phyloP scores from a whole-genome alignment of 2,888 invertebrate species.

The Pollenia griseotomentosa region DNA sequence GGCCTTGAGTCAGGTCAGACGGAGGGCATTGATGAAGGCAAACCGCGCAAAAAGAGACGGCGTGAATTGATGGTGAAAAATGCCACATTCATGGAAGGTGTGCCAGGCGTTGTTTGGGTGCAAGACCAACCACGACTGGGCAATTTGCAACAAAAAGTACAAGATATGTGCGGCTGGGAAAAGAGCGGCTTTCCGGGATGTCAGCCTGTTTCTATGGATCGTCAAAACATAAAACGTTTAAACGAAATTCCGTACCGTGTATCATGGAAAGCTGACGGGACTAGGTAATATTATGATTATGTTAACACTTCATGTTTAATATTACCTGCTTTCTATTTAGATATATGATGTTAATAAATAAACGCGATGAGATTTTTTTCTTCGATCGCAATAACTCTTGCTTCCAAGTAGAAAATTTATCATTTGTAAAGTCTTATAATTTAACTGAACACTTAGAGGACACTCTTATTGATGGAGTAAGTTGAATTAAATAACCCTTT shows the following conservation, averaged over 20 bases:
- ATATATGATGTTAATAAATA: constrained; percentile 98
- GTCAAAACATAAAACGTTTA: constrained; percentile 90
- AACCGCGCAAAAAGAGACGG: constrained; percentile 84
- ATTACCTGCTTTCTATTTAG: constrained; percentile 80
- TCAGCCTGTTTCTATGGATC: constrained; percentile 98
- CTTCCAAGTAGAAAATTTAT: constrained; percentile 92
- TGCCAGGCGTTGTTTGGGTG: constrained; percentile 91
- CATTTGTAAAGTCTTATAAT: constrained; percentile 92
- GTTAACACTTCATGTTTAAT: not conserved
- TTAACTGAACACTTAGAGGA: constrained; percentile 89
- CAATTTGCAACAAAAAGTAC: constrained; percentile 90
- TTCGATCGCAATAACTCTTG: constrained; percentile 97
- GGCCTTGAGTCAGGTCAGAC: constrained; percentile 19
- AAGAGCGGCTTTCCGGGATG: constrained; percentile 95
- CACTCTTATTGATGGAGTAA: constrained; percentile 96
- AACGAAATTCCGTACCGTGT: constrained; percentile 94
- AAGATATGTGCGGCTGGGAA: constrained; percentile 92
- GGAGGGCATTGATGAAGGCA: constrained; percentile 55
- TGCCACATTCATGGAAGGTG: constrained; percentile 93
- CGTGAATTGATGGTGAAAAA: constrained; percentile 87
- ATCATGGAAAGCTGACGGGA: constrained; percentile 99
- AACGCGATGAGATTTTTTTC: constrained; percentile 93
- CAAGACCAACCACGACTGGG: constrained; percentile 86
- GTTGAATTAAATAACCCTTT: constrained; percentile 76
- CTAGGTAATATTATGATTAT: constrained; percentile 86